These are phyloP conservation scores for Corythornis madagascariensis DNA, from an alignment of 2,113 vertebrate species.

Conservation along the genomic window DNA sequence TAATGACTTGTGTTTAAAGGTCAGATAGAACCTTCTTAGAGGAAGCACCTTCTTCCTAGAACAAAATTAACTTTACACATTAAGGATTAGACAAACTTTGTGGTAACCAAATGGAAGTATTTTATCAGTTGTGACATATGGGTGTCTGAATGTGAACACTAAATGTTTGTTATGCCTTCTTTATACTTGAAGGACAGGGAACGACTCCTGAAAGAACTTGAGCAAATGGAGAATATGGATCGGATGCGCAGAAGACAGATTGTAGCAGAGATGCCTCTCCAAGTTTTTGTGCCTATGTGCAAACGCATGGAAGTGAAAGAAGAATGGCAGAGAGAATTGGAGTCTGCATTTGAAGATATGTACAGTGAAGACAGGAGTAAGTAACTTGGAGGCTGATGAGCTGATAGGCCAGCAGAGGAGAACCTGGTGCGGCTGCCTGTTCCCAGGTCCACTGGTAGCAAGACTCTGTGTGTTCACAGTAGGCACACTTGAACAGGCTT, in stretches of 20 bases:
- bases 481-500: not conserved
- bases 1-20: not conserved
- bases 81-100: not conserved
- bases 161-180: not conserved
- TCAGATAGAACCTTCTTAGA: not conserved
- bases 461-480: not conserved
- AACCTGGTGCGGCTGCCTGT: not conserved
- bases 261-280: constrained; percentile 82
- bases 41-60: not conserved
- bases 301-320: constrained; percentile 80
- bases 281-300: constrained; percentile 82
- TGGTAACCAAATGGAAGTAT: not conserved
- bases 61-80: not conserved
- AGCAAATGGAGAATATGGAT: constrained; percentile 87
- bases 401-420: not conserved
- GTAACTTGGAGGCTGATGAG: constrained; percentile 5
- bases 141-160: not conserved
- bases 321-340: constrained; percentile 89
- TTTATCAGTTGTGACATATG: not conserved
- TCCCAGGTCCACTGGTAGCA: fast-evolving
- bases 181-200: constrained; percentile 79
- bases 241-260: constrained; percentile 80
- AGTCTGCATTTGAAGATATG: constrained; percentile 93
- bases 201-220: constrained; percentile 85
- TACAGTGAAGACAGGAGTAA: constrained; percentile 85